Evolutionary conservation across 2,888 invertebrate species (phyloP).

Genomic region (Sthenelais limicola): DNA sequence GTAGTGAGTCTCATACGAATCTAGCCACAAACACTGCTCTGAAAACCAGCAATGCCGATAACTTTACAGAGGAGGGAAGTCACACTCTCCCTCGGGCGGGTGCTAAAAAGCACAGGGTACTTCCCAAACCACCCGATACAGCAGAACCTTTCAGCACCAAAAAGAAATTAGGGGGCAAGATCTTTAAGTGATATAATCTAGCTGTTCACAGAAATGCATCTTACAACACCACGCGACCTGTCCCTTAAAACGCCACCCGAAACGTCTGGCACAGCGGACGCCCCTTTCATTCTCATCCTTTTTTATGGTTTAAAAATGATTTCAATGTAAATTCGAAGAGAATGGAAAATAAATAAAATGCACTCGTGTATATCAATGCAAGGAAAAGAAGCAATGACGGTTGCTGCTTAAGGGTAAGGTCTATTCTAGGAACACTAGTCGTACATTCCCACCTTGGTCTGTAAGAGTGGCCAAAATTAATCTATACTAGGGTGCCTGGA

Average conservation of each 20-base stretch:
- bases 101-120: conserved; percentile 44
- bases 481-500: no score
- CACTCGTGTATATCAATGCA: no score
- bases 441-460: no score
- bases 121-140: conserved; percentile 4
- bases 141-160: conserved; percentile 38
- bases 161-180: conserved; percentile 36
- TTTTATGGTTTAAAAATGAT: not conserved
- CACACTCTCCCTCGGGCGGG: conserved; percentile 50
- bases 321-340: not conserved
- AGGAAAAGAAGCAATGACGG: no score
- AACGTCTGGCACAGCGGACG: not conserved
- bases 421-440: no score
- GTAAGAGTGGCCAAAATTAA: no score
- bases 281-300: not conserved
- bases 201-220: not conserved
- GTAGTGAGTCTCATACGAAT: conserved; percentile 40
- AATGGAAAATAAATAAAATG: not conserved
- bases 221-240: not conserved
- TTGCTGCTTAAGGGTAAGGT: no score
- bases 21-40: conserved; percentile 36
- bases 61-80: conserved; percentile 40
- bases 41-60: conserved; percentile 32
- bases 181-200: conserved; percentile 28
- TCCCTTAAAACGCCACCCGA: not conserved